A percentile compares a stretch with the other conserved stretches of the same genome.
Conservation (phyloP, 2,888 invertebrate species). For the Drosophila macrospina region DNA sequence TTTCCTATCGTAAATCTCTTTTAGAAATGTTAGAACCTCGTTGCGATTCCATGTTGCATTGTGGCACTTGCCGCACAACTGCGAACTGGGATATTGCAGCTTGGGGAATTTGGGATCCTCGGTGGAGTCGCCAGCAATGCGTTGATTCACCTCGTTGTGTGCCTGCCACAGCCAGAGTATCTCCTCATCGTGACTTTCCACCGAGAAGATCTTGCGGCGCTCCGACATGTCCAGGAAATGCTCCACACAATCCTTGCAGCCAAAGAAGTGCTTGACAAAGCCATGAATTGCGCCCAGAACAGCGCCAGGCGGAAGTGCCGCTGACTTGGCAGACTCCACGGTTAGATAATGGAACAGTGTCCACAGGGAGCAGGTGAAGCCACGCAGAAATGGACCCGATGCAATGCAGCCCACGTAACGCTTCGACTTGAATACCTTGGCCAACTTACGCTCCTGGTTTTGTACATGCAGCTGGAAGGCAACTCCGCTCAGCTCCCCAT, state of each 20-base stretch:
- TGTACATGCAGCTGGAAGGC: constrained; percentile 44
- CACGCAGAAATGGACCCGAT: constrained; percentile 89
- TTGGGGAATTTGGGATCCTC: constrained; percentile 91
- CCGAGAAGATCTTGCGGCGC: constrained; percentile 30
- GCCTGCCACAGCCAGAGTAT: constrained; percentile 96
- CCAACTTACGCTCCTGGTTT: constrained; percentile 15
- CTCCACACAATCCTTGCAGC: constrained; percentile 93
- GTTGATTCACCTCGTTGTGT: constrained; percentile 95
- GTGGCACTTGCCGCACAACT: constrained; percentile 15
- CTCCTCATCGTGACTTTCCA: constrained; percentile 86
- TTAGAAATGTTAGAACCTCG: constrained; percentile 50
- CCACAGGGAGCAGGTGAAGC: constrained; percentile 98
- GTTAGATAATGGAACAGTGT: constrained; percentile 95
- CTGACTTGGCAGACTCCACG: constrained; percentile 87
- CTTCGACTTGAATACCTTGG: constrained; percentile 87
- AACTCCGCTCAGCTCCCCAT: constrained; percentile 36
- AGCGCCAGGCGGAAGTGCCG: constrained; percentile 27
- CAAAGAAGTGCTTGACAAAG: constrained; percentile 90
- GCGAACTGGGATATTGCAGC: constrained; percentile 43
- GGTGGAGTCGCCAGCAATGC: constrained; percentile 92
- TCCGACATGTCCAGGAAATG: constrained; percentile 89
- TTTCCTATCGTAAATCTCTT: constrained; percentile 33
- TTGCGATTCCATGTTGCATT: constrained; percentile 19
- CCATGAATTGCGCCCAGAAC: constrained; percentile 56
- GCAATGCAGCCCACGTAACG: constrained; percentile 93